phyloP scores from a whole-genome alignment of 2,113 vertebrate genomes.

The Melanerpes formicivorus region DNA sequence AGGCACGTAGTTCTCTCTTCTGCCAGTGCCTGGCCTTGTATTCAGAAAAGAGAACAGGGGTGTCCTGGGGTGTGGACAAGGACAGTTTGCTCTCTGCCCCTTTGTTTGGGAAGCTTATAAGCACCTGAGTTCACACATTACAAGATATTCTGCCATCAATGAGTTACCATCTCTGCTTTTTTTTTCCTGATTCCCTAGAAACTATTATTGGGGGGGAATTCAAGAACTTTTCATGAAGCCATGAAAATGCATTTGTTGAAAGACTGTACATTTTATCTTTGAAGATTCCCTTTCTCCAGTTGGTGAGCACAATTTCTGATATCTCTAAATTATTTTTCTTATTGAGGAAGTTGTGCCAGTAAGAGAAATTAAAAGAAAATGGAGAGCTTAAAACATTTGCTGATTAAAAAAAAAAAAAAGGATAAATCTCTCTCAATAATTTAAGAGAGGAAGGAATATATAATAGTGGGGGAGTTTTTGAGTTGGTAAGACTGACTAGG shows the following conservation, averaged over 20 bases:
- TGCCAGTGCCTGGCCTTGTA: conserved; percentile 12
- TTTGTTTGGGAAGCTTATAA: not conserved
- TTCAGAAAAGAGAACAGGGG: not conserved
- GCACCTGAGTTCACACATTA: not conserved
- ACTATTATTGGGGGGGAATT: not conserved
- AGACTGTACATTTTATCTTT: not conserved
- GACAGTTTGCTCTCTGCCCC: not conserved
- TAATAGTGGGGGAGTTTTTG: not conserved
- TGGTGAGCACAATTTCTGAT: not conserved
- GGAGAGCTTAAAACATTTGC: not conserved
- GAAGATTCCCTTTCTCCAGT: not conserved
- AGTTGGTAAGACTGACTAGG: not conserved
- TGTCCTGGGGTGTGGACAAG: not conserved
- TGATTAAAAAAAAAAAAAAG: not conserved
- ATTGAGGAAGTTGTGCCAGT: not conserved
- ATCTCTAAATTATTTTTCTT: not conserved
- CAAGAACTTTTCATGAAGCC: not conserved
- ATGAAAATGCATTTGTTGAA: not conserved
- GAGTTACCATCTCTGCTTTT: not conserved
- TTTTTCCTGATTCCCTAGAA: not conserved
- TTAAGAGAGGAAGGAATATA: conserved; percentile 32
- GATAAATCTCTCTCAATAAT: not conserved
- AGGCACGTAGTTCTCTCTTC: conserved; percentile 30
- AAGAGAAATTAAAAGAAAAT: not conserved
- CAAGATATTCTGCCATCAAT: not conserved